Conservation (phyloP, 2,797 vertebrate genomes). For the Australoheros facetus region DNA sequence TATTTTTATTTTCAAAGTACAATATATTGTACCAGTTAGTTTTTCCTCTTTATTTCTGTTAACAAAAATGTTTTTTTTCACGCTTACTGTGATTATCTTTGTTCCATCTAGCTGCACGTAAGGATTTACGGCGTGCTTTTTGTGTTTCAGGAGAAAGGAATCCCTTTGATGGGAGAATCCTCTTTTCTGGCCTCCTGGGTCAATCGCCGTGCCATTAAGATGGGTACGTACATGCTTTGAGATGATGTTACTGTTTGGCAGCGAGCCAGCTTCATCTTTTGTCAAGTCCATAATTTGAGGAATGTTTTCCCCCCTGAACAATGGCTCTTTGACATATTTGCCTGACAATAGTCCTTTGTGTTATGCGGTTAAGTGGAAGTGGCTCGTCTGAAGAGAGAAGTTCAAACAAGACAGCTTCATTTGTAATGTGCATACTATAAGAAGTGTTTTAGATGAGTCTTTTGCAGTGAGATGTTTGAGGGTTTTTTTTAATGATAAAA, state of each 20-base stretch:
- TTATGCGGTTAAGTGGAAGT: background rate
- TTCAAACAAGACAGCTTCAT: background rate
- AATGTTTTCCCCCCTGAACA: background rate
- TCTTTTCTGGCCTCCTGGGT: conserved; percentile 87
- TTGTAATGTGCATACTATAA: background rate
- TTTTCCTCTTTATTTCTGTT: background rate
- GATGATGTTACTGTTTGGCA: conserved; percentile 12
- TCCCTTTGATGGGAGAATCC: conserved; percentile 87
- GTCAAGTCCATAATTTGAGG: background rate
- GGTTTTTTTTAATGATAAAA: background rate
- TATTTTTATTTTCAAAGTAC: background rate
- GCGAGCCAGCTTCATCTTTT: conserved; percentile 14
- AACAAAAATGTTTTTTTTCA: background rate
- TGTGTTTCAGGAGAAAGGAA: conserved; percentile 83
- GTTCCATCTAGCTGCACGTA: background rate
- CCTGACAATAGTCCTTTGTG: background rate
- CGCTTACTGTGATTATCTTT: background rate
- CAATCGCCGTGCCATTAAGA: conserved; percentile 83
- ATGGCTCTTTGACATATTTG: conserved; percentile 18
- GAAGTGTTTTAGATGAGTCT: background rate
- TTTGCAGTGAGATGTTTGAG: background rate
- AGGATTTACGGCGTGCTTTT: conserved; percentile 11
- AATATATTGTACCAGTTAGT: background rate
- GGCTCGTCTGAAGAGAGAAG: background rate
- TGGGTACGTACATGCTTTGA: conserved; percentile 84